These are phyloP conservation scores for Aspiorhynchus laticeps DNA, from an alignment of 2,113 vertebrate genomes.

Conservation along the genomic window DNA sequence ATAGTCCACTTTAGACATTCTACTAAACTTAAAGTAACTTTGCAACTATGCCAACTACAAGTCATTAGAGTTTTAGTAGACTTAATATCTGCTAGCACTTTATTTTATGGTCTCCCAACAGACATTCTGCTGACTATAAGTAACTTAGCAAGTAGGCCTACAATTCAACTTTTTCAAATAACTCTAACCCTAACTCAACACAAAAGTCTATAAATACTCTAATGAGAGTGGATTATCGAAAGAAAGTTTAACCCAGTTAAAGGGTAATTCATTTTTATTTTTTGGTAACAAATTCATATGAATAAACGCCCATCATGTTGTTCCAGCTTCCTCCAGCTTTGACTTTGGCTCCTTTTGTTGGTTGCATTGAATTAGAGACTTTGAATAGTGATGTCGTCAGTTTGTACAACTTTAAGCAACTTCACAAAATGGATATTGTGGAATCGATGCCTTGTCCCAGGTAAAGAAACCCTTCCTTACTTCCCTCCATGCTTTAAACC, in stretches of 20 bases:
- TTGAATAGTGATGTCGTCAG: conserved; percentile 94
- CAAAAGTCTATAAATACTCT: not conserved
- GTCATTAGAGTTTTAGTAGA: not conserved
- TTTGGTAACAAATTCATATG: not conserved
- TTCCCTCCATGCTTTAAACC: not conserved
- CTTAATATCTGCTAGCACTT: not conserved
- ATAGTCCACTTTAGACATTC: not conserved
- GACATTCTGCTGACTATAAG: too few relatives aligned
- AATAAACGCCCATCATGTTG: not conserved
- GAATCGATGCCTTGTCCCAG: conserved; percentile 84
- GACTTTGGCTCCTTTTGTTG: conserved; percentile 87
- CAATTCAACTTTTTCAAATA: not conserved
- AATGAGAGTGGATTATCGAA: not conserved
- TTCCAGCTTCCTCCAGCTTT: conserved; percentile 87
- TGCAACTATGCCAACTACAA: not conserved
- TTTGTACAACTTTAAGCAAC: conserved; percentile 91
- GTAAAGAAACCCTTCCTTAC: conserved; percentile 54
- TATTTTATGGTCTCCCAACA: not conserved
- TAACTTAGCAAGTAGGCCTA: not conserved
- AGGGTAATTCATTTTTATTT: not conserved
- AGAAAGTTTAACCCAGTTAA: not conserved
- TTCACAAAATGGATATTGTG: conserved; percentile 82
- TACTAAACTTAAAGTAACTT: not conserved
- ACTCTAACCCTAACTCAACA: not conserved
- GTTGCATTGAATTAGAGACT: conserved; percentile 91